Evolutionary conservation across 2,113 vertebrate species (phyloP).

Genomic region (Dermatemys mawii): DNA sequence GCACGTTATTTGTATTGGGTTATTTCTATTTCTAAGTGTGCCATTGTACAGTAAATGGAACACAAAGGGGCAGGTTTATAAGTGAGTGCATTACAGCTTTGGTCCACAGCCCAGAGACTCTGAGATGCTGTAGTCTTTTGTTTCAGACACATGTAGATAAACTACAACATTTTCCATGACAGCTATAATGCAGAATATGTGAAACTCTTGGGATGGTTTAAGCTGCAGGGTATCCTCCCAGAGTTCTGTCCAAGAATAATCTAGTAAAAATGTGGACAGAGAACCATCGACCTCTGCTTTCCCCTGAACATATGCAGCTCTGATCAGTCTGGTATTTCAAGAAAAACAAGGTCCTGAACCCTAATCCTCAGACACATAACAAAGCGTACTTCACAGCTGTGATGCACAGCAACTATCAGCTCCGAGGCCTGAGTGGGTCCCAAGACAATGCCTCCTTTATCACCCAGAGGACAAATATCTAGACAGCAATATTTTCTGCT

Average conservation of each 20-base stretch:
- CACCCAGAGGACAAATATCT: constrained; percentile 95
- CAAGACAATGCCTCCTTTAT: constrained; percentile 93
- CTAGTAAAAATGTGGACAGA: constrained; percentile 88
- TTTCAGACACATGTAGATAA: constrained; percentile 76
- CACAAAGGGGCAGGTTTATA: constrained; percentile 73
- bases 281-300: constrained; percentile 86
- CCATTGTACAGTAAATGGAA: constrained; percentile 60
- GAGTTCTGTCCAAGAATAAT: constrained; percentile 90
- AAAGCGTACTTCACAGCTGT: constrained; percentile 94
- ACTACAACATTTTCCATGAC: constrained; percentile 58
- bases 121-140: constrained; percentile 70
- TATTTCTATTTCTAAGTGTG: constrained; percentile 68
- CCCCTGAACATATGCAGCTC: constrained; percentile 87
- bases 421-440: constrained; percentile 89
- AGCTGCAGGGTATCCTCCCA: constrained; percentile 86
- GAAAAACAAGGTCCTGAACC: constrained; percentile 93
- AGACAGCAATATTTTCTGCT: constrained; percentile 96
- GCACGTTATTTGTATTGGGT: constrained; percentile 56
- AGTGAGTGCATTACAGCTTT: constrained; percentile 43
- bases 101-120: constrained; percentile 62
- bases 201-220: constrained; percentile 80
- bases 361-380: constrained; percentile 93
- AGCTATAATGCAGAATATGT: constrained; percentile 70
- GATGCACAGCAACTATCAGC: constrained; percentile 86
- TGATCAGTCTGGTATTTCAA: constrained; percentile 92